Conservation (phyloP, 2,113 vertebrate genomes). For the Glaucidium brasilianum region DNA sequence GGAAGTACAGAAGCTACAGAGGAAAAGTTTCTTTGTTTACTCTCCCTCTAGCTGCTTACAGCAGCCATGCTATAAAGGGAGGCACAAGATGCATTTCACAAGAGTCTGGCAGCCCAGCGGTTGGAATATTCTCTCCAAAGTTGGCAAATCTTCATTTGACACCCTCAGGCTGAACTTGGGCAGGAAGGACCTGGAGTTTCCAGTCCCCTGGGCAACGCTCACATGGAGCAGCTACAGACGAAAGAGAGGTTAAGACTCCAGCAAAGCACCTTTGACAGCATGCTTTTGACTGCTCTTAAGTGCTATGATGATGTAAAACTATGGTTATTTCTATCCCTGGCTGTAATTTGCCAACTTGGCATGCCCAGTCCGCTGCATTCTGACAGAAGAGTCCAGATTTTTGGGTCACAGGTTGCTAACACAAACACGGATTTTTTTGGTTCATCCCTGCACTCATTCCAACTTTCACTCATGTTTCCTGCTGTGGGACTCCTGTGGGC, state of each 20-base stretch:
- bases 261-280: neutral
- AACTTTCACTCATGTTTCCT: neutral
- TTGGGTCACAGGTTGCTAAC: neutral
- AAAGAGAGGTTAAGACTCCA: neutral
- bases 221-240: neutral
- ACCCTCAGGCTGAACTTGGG: neutral
- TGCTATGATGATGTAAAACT: neutral
- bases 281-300: neutral
- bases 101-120: neutral
- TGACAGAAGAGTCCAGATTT: neutral
- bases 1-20: neutral
- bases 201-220: fast-evolving
- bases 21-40: neutral
- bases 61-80: neutral
- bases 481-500: neutral
- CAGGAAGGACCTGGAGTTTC: neutral
- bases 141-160: fast-evolving
- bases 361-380: neutral
- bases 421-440: neutral
- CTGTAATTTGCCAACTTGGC: neutral
- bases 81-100: neutral
- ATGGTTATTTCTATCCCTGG: neutral
- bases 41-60: neutral
- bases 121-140: neutral
- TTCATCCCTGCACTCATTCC: fast-evolving